phyloP scores from a whole-genome alignment of 2,888 invertebrate genomes.

The Scrobipalpa atriplicella region DNA sequence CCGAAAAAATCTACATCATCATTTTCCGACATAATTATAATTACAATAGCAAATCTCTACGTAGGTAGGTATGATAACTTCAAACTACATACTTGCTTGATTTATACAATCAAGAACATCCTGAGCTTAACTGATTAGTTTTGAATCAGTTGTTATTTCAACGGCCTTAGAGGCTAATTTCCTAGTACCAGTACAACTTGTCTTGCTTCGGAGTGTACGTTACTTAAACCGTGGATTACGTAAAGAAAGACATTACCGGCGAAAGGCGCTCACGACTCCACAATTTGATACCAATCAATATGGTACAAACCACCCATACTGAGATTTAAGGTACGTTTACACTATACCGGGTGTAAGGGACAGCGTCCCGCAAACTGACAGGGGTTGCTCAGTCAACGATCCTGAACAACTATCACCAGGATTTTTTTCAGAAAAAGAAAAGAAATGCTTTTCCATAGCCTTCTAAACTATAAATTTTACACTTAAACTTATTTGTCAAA shows the following conservation, averaged over 20 bases:
- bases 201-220: not conserved
- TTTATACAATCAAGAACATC: slow-evolving; percentile 1
- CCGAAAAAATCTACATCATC: not conserved
- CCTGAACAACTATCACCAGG: too few species aligned
- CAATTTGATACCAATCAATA: slow-evolving; percentile 78
- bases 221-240: slow-evolving; percentile 45
- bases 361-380: too few species aligned
- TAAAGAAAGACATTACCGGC: slow-evolving; percentile 76
- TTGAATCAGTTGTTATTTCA: not conserved
- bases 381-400: too few species aligned
- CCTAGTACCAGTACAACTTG: not conserved
- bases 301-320: slow-evolving; percentile 47
- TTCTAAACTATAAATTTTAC: too few species aligned
- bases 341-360: not conserved
- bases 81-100: not conserved
- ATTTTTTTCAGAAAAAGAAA: too few species aligned
- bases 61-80: slow-evolving; percentile 5
- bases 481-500: too few species aligned
- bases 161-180: not conserved
- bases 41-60: not conserved
- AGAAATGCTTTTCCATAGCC: too few species aligned
- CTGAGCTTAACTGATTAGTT: not conserved
- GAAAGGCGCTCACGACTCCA: slow-evolving; percentile 68
- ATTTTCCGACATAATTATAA: slow-evolving; percentile 1
- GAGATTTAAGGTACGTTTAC: not conserved